phyloP scores from a whole-genome alignment of 35 echinoderm and acorn worm genomes.

The Chiridota heheva region DNA sequence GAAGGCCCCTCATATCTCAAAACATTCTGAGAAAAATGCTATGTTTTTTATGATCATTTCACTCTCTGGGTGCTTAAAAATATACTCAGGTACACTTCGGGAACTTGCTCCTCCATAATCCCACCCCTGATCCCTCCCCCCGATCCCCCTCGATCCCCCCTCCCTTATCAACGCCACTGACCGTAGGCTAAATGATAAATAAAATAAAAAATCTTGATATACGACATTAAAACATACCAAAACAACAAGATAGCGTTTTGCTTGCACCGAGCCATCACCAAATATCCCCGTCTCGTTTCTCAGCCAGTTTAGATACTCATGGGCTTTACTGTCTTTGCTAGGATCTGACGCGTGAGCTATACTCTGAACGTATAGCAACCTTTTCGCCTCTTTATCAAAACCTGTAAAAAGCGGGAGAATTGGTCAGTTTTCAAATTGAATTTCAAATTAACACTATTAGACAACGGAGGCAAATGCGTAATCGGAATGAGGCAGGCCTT shows the following conservation, averaged over 20 bases:
- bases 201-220: not conserved
- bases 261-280: conserved; percentile 9
- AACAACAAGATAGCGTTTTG: conserved; percentile 15
- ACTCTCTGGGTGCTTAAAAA: too few species aligned
- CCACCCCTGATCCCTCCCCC: not conserved
- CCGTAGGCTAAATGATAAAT: too few species aligned
- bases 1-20: too few species aligned
- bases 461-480: too few species aligned
- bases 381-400: conserved; percentile 25
- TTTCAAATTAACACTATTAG: too few species aligned
- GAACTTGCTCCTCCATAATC: not conserved
- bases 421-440: too few species aligned
- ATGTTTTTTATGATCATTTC: too few species aligned
- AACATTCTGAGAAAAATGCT: too few species aligned
- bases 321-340: not conserved
- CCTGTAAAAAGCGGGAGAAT: conserved; percentile 21
- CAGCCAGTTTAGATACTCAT: not conserved
- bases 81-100: not conserved
- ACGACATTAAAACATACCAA: conserved; percentile 6
- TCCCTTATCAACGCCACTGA: not conserved
- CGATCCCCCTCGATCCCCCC: not conserved
- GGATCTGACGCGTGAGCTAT: not conserved
- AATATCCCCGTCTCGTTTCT: conserved; percentile 19
- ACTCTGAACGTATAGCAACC: conserved; percentile 11
- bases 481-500: too few species aligned